These are phyloP conservation scores for Clinocottus analis DNA, from an alignment of 2,113 vertebrate genomes.

Conservation along the genomic window DNA sequence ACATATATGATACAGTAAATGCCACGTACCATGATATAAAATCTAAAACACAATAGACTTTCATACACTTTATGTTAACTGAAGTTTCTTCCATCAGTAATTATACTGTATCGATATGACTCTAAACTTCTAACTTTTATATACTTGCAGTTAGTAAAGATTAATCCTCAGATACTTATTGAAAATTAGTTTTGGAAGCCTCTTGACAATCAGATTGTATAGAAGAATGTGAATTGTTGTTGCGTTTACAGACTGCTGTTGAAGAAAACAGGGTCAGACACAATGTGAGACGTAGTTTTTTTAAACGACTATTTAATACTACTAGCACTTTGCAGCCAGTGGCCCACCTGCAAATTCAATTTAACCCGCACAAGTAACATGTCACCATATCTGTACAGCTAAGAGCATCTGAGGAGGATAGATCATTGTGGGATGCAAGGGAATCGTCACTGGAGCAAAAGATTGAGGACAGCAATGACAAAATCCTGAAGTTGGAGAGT, in stretches of 20 bases:
- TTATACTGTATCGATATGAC: background rate
- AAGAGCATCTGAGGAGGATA: constrained; percentile 83
- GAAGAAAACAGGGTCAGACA: background rate
- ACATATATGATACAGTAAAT: background rate
- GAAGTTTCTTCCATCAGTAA: background rate
- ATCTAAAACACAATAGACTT: background rate
- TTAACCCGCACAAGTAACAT: constrained; percentile 10
- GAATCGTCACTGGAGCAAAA: constrained; percentile 87
- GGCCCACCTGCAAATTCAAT: background rate
- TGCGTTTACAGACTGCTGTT: background rate
- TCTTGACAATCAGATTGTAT: background rate
- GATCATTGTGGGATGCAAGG: constrained; percentile 83
- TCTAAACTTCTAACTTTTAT: background rate
- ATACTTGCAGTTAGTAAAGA: background rate
- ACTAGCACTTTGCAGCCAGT: background rate
- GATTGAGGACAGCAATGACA: constrained; percentile 87
- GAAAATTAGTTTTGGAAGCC: background rate
- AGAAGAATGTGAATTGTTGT: background rate
- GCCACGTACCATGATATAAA: background rate
- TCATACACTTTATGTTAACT: background rate
- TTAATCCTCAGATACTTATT: background rate
- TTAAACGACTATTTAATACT: constrained; percentile 4
- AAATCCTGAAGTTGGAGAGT: constrained; percentile 89
- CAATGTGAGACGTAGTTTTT: background rate
- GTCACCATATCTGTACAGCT: constrained; percentile 77